Conservation (phyloP, 2,888 invertebrate species). For the Hypselothyrea guttata region DNA sequence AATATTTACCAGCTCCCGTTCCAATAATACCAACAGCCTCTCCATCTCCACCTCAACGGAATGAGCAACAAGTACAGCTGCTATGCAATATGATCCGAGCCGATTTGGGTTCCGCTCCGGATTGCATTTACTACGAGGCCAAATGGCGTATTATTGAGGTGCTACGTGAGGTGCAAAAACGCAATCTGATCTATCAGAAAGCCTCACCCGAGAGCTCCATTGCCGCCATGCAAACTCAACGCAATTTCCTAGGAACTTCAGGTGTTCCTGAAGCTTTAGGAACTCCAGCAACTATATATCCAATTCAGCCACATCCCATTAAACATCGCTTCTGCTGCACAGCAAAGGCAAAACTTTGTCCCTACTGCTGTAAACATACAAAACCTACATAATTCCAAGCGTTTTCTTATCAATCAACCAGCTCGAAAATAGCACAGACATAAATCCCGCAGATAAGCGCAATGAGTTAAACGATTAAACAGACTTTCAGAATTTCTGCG, state of each 20-base stretch:
- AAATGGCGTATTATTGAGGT: constrained; percentile 74
- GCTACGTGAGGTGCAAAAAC: constrained; percentile 65
- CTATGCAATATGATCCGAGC: constrained; percentile 67
- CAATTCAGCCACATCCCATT: neutral
- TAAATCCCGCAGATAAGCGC: constrained; percentile 52
- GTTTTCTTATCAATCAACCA: constrained; percentile 32
- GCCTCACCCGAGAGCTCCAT: neutral
- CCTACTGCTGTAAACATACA: constrained; percentile 8
- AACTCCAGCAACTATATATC: too few species aligned
- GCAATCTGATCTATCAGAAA: constrained; percentile 49
- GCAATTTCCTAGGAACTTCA: too few species aligned
- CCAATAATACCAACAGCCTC: too few species aligned
- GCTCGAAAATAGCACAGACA: constrained; percentile 28
- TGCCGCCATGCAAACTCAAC: too few species aligned
- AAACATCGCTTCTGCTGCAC: neutral
- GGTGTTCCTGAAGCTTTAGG: too few species aligned
- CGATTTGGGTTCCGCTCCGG: constrained; percentile 57
- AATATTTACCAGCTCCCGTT: too few species aligned
- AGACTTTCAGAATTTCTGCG: constrained; percentile 32
- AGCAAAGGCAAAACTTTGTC: constrained; percentile 3
- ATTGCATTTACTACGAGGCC: constrained; percentile 69
- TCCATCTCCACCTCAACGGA: neutral
- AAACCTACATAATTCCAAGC: neutral
- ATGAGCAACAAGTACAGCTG: constrained; percentile 52
- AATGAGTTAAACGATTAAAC: neutral